Base-by-base conservation (phyloP, 2,888 invertebrate genomes). In the Charanyca ferruginea region DNA sequence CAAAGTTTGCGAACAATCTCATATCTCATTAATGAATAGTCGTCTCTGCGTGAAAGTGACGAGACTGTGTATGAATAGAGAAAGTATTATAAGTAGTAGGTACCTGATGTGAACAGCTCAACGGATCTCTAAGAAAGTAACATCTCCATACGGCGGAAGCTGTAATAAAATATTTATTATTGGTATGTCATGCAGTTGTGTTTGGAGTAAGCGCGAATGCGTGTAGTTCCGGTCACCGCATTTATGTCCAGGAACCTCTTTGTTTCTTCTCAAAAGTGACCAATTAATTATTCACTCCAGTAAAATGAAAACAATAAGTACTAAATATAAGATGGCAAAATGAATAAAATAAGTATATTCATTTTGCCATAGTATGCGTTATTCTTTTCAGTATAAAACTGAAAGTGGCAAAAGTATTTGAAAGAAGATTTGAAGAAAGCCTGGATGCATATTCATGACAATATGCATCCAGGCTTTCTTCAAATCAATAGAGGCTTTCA, bases 21-120 rank as follows among this genome's bases (percentile, higher is more conserved):
- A 84, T 84, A 88, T 91, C 91, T 89, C 90, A 91, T 88, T 90
- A 89, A 85, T 85, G 84, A 87, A 89, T 84, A 85, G 82, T 79
- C 77, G 83, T 83, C 84, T 84, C 78, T 77, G 83, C 87, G 91
- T 83, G 92, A 94, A 94, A 94, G 94, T 93, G 90, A 90, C 84
- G 87, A 86, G 89, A 87, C 85, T 88, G 88, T 86, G 66, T 74
- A 90, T 93, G 93, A 93, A 92, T 92, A 91, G 94, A 94, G 94
- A 95, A 94, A 94, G 94, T 93, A 91, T 87, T 73, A 77, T 77
- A 38, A 38, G 38, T 38, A 74, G 84, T 75, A 44, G 35, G 41
- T 51, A 76, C 81, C 75, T 69, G 77, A 81, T 86, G 84, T 83
- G 87, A 86, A 85, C 82, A 79, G 9, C 85, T 86, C 84, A 81